Percentiles rank a stretch among this genome's conserved stretches.
These are phyloP conservation scores for Nannoperca australis DNA, from an alignment of 2,797 vertebrate genomes.

Conservation along the genomic window DNA sequence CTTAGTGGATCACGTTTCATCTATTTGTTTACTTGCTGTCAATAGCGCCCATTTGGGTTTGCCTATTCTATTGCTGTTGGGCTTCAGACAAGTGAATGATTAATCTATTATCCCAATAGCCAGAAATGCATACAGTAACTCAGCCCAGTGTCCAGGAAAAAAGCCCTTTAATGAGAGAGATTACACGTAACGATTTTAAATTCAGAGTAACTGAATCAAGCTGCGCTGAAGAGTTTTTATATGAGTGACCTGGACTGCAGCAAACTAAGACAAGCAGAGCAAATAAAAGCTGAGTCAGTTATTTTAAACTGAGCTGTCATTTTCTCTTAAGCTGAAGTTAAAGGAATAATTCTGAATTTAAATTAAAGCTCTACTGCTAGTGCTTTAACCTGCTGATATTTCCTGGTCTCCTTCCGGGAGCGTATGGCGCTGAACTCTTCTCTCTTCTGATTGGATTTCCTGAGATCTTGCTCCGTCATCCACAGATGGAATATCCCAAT, in stretches of 20 bases:
- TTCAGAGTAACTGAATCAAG: conserved; percentile 13
- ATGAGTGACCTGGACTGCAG: not conserved
- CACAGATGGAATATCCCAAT: conserved; percentile 90
- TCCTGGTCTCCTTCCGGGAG: conserved; percentile 85
- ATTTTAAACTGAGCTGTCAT: not conserved
- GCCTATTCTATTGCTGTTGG: conserved; percentile 42
- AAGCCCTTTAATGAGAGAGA: conserved; percentile 38
- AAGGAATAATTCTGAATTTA: not conserved
- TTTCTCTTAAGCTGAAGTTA: not conserved
- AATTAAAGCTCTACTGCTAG: not conserved
- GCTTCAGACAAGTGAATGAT: conserved; percentile 74
- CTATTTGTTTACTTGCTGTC: conserved; percentile 60
- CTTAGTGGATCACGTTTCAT: conserved; percentile 47
- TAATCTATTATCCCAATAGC: conserved; percentile 68
- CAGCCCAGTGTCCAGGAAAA: conserved; percentile 20
- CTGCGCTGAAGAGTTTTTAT: not conserved
- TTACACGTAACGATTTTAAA: conserved; percentile 45
- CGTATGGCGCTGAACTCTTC: conserved; percentile 88
- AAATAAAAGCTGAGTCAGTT: not conserved
- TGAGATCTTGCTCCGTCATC: conserved; percentile 84
- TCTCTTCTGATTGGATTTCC: conserved; percentile 87
- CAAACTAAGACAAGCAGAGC: not conserved
- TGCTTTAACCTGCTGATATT: conserved; percentile 89
- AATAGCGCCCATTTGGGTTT: conserved; percentile 40
- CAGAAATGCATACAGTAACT: conserved; percentile 48